Evolutionary conservation across 2,888 invertebrate species (phyloP).

Genomic region (Agonum fuliginosum): DNA sequence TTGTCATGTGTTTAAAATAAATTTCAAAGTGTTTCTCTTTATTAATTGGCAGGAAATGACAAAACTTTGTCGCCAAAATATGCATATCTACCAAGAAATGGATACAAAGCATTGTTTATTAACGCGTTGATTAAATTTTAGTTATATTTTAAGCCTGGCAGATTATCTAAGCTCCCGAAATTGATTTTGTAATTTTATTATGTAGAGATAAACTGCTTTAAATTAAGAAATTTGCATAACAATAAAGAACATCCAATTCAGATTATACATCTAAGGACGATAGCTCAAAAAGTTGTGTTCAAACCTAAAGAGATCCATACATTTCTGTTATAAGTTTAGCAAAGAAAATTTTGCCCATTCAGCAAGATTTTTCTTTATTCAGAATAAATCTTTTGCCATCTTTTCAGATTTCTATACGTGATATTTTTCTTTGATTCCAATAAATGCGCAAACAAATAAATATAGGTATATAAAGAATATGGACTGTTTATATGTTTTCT

Average conservation of each 20-base stretch:
- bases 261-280: conserved; percentile 5
- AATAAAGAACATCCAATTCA: conserved; percentile 8
- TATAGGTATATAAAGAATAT: background rate
- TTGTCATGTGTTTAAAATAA: conserved; percentile 23
- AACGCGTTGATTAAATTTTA: conserved; percentile 3
- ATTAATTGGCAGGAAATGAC: background rate
- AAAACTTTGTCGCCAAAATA: too few species aligned
- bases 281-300: conserved; percentile 7
- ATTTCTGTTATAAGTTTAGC: conserved; percentile 6
- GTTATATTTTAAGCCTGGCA: conserved; percentile 1
- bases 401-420: conserved; percentile 13
- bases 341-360: conserved; percentile 15
- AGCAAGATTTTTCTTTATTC: conserved; percentile 9
- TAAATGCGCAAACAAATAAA: conserved; percentile 8
- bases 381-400: conserved; percentile 9
- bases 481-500: too few species aligned
- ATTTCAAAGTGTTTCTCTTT: background rate
- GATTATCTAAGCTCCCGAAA: background rate
- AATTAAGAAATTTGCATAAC: conserved; percentile 35
- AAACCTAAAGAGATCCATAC: conserved; percentile 5
- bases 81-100: background rate
- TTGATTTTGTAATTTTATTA: conserved; percentile 31
- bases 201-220: conserved; percentile 33
- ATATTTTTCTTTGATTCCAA: conserved; percentile 9
- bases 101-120: too few species aligned